Evolutionary conservation across 2,888 invertebrate species (phyloP).

Genomic region (Megastigmus dorsalis): DNA sequence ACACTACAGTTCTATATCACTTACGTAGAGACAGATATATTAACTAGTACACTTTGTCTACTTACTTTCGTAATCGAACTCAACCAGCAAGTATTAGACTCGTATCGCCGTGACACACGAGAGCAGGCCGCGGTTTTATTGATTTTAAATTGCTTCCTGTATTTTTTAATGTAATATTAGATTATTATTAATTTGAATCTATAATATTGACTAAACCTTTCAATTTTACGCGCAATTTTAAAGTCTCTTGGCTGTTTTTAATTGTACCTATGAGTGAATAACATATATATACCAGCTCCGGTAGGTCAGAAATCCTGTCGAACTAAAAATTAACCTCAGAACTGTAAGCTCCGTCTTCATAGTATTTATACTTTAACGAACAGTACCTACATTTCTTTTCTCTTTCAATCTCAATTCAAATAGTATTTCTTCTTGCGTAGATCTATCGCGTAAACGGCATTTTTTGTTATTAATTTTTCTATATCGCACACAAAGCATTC

Average conservation of each 20-base stretch:
- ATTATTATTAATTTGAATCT: not conserved
- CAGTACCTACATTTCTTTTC: constrained; percentile 14
- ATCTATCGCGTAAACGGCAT: constrained; percentile 34
- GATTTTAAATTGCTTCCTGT: no score
- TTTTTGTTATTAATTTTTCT: no score
- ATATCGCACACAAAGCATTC: constrained; percentile 23
- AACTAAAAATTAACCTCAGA: not conserved
- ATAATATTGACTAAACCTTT: not conserved
- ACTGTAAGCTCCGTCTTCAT: constrained; percentile 29
- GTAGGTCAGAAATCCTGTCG: constrained; percentile 12
- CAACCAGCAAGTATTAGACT: no score
- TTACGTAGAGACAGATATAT: no score
- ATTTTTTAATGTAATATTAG: no score
- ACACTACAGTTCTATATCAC: no score
- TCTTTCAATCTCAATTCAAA: constrained; percentile 35
- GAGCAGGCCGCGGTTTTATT: no score
- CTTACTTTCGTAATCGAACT: no score
- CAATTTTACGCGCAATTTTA: not conserved
- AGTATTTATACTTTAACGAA: constrained; percentile 43
- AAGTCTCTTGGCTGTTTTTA: not conserved
- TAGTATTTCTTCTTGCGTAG: constrained; percentile 45
- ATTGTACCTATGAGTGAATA: not conserved
- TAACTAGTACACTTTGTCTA: no score
- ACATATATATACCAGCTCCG: not conserved
- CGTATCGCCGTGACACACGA: no score